Evolutionary conservation across 2,113 vertebrate genomes (phyloP), one percentile per base, ranked within the genome.

Genomic region (Serinus canaria): DNA sequence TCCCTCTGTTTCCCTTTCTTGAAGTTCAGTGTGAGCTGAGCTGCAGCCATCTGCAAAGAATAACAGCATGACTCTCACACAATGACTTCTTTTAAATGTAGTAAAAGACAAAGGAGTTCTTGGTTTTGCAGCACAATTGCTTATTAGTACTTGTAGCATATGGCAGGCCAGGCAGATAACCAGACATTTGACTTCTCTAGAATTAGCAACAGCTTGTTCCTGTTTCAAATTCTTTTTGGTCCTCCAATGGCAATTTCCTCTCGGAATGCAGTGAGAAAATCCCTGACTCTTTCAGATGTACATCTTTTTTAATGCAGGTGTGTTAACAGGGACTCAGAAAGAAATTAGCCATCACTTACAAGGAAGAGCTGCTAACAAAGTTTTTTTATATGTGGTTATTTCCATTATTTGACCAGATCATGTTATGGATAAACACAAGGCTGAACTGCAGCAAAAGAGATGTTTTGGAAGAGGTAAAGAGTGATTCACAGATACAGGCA

Each of bases 81-180:
- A 82, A 17, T 11, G 33, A 6, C 69, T 94, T 64, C 53, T 68
- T 89, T 85, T 47, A 63, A 85, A 24, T 19, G 66, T 6, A 37
- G 18, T 46, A 58, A 69, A 91, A 91, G 31, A 43, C 62, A 84
- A 87, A 87, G 25, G 49, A 92, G 21, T 87, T 92, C 79, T 64
- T 80, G 50, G 37, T 58, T 95, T 87, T 76, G 66, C 31, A 76
- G 46, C 47, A 58, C 49, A 62, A 53, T 62, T 56, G 6, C 11
- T 74, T 81, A 44, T 70, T 53, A 50, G n/a, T 63, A 21, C 6
- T 50, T 73, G 33, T 35, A 66, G 10, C 20, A 24, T 53, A 43
- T 20, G 50, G 11, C 47, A 79, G 28, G 16, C 24, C 31, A 68
- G 53, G 28, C 37, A 85, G 81, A 53, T 39, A 92, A 76, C 12